Evolutionary conservation across 2,797 vertebrate species (phyloP), one percentile per base, ranked within the genome.

Genomic region (Cynopterus sphinx): DNA sequence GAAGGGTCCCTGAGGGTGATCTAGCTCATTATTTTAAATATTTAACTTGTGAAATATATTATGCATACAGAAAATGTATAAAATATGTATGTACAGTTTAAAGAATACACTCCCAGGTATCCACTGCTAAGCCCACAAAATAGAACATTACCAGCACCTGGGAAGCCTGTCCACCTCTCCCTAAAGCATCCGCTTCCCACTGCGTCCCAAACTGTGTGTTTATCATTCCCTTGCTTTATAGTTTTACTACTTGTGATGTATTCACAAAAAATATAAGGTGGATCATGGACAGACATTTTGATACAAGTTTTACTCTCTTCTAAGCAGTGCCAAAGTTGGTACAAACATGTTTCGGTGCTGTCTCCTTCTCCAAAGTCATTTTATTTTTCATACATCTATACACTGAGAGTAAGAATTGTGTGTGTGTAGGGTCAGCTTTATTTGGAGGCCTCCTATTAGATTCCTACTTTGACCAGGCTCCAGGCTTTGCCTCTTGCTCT

Each of bases 21-120:
- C 55, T 90, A 90, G 51, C 67, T 91, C 41, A 93, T 63, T 94
- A 67, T 61, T 91, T 87, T 65, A 96, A 89, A 75, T 9, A 74
- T n/a, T 93, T 82, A 77, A 43, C 85, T 61, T 83, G 24, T 57
- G 41, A 92, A 87, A 65, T 86, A 87, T 9, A 87, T 31, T 26
- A 55, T 55, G 26, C 31, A 84, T n/a, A 75, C 3, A 82, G 90
- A 87, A 86, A 86, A 55, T 24, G 11, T 53, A 70, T 55, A 55
- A 82, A 63, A 57, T 70, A 51, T 36, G 68, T 39, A 33, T 11
- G 16, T 24, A 33, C 11, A 26, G 3, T 68, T 92, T 82, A 88
- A 83, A 86, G 51, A 53, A 87, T 71, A 68, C 0, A 5, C 59
- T 17, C 22, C 28, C 43, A 49, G 26, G 67, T 28, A 22, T 6